Evolutionary conservation across 2,797 vertebrate genomes (phyloP).

Genomic region (Microtus obscurus): DNA sequence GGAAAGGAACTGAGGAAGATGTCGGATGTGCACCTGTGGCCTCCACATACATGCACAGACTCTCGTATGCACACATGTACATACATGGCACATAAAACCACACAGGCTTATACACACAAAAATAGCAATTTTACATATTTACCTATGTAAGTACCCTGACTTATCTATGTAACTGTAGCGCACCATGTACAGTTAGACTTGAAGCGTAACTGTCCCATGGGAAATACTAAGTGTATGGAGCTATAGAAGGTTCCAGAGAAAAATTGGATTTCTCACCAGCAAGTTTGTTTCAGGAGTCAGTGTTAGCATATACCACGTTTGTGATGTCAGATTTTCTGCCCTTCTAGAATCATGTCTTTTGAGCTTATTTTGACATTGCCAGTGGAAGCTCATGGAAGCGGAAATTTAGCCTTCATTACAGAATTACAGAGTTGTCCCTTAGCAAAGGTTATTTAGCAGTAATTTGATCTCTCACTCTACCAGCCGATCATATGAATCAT

Average conservation of each 20-base stretch:
- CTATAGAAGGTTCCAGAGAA: slow-evolving; percentile 10
- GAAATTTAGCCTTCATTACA: slow-evolving; percentile 54
- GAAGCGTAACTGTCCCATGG: background rate
- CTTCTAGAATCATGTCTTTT: slow-evolving; percentile 72
- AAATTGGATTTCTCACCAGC: rapidly evolving
- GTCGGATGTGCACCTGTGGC: background rate
- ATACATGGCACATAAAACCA: background rate
- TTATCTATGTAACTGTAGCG: background rate
- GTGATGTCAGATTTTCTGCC: slow-evolving; percentile 69
- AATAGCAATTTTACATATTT: background rate
- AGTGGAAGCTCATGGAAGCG: slow-evolving; percentile 66
- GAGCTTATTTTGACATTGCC: slow-evolving; percentile 74
- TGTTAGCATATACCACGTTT: slow-evolving; percentile 52
- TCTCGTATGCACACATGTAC: background rate
- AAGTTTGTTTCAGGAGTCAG: slow-evolving; percentile 65
- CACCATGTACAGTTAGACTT: background rate
- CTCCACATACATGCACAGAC: background rate
- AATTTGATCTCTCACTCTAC: background rate
- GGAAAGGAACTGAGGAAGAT: background rate
- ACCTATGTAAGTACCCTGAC: background rate
- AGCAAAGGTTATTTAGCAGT: slow-evolving; percentile 49
- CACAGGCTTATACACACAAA: background rate
- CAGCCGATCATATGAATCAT: background rate
- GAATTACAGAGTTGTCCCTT: slow-evolving; percentile 36
- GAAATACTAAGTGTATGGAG: background rate